Evolutionary conservation across 2,113 vertebrate genomes (phyloP).

Genomic region (Triplophysa rosa): DNA sequence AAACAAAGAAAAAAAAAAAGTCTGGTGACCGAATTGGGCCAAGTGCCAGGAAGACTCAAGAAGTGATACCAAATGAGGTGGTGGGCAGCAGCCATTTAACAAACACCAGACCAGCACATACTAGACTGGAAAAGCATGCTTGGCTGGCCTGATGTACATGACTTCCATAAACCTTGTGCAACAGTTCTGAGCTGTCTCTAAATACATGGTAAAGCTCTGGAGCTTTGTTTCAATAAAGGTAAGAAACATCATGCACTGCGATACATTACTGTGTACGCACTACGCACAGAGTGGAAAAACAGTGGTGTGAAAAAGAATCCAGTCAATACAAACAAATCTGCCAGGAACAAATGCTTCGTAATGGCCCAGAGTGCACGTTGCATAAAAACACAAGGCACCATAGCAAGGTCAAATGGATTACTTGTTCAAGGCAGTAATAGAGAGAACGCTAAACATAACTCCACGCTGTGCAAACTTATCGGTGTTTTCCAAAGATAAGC

Average conservation of each 20-base stretch:
- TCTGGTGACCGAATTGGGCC: conserved; percentile 39
- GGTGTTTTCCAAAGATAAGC: conserved; percentile 53
- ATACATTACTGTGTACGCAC: neutral
- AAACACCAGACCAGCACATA: conserved; percentile 49
- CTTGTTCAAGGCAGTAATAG: conserved; percentile 55
- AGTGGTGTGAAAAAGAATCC: neutral
- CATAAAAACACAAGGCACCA: conserved; percentile 43
- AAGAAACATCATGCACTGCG: neutral
- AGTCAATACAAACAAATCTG: conserved; percentile 34
- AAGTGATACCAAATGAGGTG: conserved; percentile 9
- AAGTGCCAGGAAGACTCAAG: conserved; percentile 41
- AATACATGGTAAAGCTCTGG: neutral
- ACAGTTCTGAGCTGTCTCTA: neutral
- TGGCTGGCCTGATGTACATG: neutral
- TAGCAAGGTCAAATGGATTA: conserved; percentile 60
- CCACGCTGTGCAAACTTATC: conserved; percentile 37
- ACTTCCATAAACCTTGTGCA: neutral
- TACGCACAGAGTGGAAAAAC: neutral
- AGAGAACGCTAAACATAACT: conserved; percentile 59
- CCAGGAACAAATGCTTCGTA: conserved; percentile 8
- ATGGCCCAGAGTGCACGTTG: conserved; percentile 29
- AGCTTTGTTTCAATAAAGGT: neutral
- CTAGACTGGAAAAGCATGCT: neutral
- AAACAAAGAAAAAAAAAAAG: conserved; percentile 35
- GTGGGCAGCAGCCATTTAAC: conserved; percentile 22